phyloP scores from a whole-genome alignment of 1,140 invertebrate species.

The Atta texana region DNA sequence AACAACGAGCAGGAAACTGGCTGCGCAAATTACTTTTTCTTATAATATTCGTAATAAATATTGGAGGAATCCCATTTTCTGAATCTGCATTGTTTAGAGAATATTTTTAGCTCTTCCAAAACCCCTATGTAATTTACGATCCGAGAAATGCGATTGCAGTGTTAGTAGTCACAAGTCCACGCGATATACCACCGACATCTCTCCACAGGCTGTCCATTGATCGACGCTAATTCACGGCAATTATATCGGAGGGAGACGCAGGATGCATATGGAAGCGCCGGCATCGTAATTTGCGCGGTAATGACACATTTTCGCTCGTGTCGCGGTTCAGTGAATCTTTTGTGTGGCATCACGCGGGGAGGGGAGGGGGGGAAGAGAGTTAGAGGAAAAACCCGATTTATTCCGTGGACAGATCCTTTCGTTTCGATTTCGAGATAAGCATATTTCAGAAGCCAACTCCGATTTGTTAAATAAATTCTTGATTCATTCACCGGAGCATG shows the following conservation, averaged over 20 bases:
- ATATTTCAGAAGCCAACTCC: neutral
- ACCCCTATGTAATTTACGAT: neutral
- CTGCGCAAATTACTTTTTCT: too few relatives aligned
- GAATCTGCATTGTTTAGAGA: too few relatives aligned
- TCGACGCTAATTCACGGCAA: slow-evolving; percentile 49
- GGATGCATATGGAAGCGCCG: slow-evolving; percentile 49
- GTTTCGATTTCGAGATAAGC: neutral
- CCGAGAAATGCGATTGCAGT: neutral
- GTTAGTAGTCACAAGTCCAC: neutral
- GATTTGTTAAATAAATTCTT: neutral
- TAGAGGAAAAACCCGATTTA: neutral
- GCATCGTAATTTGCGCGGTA: slow-evolving; percentile 43
- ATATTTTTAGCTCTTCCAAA: too few relatives aligned
- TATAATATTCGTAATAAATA: too few relatives aligned
- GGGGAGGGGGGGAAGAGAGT: too few relatives aligned
- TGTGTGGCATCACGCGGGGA: slow-evolving; percentile 20
- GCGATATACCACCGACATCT: neutral
- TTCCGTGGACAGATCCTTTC: slow-evolving; percentile 23
- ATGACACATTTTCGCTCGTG: slow-evolving; percentile 34
- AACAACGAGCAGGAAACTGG: too few relatives aligned
- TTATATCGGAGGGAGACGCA: slow-evolving; percentile 46
- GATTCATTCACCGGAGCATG: neutral
- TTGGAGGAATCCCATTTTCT: too few relatives aligned
- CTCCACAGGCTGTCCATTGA: slow-evolving; percentile 33
- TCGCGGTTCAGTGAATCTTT: slow-evolving; percentile 43